Evolutionary conservation across 2,113 vertebrate genomes (phyloP).

Genomic region (Megaceryle maxima): DNA sequence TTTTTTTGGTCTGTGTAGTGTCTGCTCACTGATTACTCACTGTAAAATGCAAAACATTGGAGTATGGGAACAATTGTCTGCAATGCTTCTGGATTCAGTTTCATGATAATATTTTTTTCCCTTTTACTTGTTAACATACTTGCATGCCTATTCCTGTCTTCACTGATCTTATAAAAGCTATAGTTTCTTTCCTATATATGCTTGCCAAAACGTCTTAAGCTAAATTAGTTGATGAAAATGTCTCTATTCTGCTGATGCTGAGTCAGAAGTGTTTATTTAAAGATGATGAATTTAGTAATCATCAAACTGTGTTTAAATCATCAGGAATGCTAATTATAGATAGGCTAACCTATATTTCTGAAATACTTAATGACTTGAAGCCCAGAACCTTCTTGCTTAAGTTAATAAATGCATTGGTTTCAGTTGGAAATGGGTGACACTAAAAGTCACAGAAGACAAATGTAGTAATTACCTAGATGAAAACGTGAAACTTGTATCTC

Average conservation of each 20-base stretch:
- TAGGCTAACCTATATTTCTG: constrained; percentile 37
- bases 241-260: constrained; percentile 48
- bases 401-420: constrained; percentile 9
- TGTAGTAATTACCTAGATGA: neutral
- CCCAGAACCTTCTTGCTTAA: neutral
- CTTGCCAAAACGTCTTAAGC: constrained; percentile 45
- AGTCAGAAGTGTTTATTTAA: constrained; percentile 61
- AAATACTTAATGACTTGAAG: constrained; percentile 10
- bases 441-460: neutral
- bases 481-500: neutral
- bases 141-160: constrained; percentile 53
- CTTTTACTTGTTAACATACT: neutral
- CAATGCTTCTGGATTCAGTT: constrained; percentile 10
- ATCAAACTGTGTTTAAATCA: constrained; percentile 46
- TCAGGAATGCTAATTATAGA: constrained; percentile 49
- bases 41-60: neutral
- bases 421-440: neutral
- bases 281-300: constrained; percentile 58
- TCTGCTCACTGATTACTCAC: constrained; percentile 38
- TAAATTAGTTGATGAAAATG: constrained; percentile 61
- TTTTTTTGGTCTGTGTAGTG: neutral
- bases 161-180: constrained; percentile 5
- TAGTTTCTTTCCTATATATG: neutral
- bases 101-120: constrained; percentile 25
- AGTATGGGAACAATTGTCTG: constrained; percentile 34